Base-by-base conservation (phyloP, 2,113 vertebrate species). In the Heptranchias perlo region DNA sequence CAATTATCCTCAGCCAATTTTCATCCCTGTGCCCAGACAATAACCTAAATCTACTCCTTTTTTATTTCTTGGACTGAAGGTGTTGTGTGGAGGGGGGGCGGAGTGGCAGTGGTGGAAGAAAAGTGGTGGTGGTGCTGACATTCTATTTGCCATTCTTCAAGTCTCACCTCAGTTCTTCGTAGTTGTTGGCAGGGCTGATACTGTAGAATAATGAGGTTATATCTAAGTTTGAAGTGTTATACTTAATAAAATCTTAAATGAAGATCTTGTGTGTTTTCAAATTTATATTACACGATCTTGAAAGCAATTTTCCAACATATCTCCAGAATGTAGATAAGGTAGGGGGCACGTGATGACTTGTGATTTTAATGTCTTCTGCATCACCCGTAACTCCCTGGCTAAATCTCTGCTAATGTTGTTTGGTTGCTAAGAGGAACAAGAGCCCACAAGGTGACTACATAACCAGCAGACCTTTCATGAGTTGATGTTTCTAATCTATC, bases 121-220 rank as follows among this genome's bases (percentile, higher is more conserved):
- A 82, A 44, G n/a, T 18, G 39, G 28, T 92, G 28, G 14, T n/a
- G 14, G 13, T 64, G 54, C 18, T 93, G n/a, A 62, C 35, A 23
- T 62, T 23, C 35, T 64, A 93, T 62, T 93, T 93, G 89, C 89
- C n/a, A 39, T 93, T 64, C 39, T 89, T 87, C 21, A 52, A 87
- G 2, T 52, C 47, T 87, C 84, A 92, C 35, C 14, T 82, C 5
- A 6, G 16, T 47, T 39, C 16, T 44, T 44, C 39, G 23, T 47
- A 11, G 25, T 73, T 82, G n/a, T 44, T 82, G 39, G 16, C 25
- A 58, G 52, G 10, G 35, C 13, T 23, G 21, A 49, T 49, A 91
- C 31, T 92, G 52, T 92, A n/a, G 35, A 92, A 89, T 25, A 89
- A 92, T n/a, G 13, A 73, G 28, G 25, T 73, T 44, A 47, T 82